Conservation (phyloP, 2,113 vertebrate species). For the Labeo catla region DNA sequence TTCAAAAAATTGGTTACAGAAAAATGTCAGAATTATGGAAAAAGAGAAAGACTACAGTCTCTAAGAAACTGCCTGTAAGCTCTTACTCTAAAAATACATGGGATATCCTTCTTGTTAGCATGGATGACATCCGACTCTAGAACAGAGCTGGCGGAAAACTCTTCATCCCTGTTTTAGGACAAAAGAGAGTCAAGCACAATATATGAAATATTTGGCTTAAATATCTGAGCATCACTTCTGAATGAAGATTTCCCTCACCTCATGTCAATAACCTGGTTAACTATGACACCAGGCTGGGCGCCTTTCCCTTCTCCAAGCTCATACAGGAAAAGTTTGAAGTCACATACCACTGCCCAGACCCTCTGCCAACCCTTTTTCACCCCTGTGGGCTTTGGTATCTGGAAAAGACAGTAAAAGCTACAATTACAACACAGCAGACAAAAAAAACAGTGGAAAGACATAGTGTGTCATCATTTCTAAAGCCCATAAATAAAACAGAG, state of each 20-base stretch:
- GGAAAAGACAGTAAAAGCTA: background rate
- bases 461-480: background rate
- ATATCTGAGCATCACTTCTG: background rate
- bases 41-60: background rate
- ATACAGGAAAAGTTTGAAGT: slow-evolving; percentile 97
- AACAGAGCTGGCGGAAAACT: slow-evolving; percentile 98
- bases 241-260: slow-evolving; percentile 76
- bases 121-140: slow-evolving; percentile 98
- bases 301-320: slow-evolving; percentile 93
- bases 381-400: slow-evolving; percentile 97
- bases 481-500: background rate
- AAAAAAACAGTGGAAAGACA: background rate
- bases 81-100: slow-evolving; percentile 97
- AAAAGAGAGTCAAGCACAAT: slow-evolving; percentile 37
- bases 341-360: slow-evolving; percentile 91
- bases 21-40: background rate
- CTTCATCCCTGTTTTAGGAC: slow-evolving; percentile 86
- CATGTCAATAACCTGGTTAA: slow-evolving; percentile 98
- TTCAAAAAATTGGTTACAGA: background rate
- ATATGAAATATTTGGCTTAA: background rate
- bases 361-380: slow-evolving; percentile 99
- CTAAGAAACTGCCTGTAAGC: background rate
- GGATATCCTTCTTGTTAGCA: slow-evolving; percentile 94
- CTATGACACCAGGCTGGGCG: slow-evolving; percentile 86
- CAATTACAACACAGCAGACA: background rate